These are phyloP conservation scores for Clarias magur DNA, from an alignment of 2,113 vertebrate species.

Conservation along the genomic window DNA sequence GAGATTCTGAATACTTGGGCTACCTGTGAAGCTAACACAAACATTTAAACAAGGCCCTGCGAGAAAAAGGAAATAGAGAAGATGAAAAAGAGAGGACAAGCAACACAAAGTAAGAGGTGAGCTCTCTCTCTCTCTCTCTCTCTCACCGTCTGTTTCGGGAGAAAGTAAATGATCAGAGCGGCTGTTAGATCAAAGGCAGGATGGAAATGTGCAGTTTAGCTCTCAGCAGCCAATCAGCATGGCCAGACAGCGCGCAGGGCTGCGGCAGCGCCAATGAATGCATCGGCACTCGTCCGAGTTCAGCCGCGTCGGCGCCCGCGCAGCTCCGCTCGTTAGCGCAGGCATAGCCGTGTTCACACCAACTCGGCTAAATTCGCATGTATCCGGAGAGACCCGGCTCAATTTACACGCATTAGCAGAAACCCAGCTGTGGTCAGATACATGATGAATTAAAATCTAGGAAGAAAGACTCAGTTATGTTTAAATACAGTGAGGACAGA, in stretches of 20 bases:
- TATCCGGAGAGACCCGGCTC: neutral
- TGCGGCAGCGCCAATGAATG: neutral
- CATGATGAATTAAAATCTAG: neutral
- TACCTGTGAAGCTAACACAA: slow-evolving; percentile 15
- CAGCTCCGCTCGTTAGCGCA: slow-evolving; percentile 1
- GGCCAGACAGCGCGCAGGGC: slow-evolving; percentile 31
- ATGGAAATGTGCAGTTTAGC: slow-evolving; percentile 43
- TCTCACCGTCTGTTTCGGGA: slow-evolving; percentile 15
- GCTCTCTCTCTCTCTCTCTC: slow-evolving; percentile 37
- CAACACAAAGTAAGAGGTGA: neutral
- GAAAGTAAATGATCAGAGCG: slow-evolving; percentile 44
- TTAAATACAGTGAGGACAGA: neutral
- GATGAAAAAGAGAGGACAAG: neutral
- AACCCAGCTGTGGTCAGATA: neutral
- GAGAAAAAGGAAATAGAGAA: slow-evolving; percentile 23
- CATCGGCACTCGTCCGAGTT: neutral
- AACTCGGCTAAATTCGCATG: neutral
- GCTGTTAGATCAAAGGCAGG: slow-evolving; percentile 44
- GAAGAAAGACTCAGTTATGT: neutral
- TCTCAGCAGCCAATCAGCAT: slow-evolving; percentile 39
- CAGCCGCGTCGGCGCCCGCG: neutral
- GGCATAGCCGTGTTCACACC: neutral
- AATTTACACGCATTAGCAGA: neutral
- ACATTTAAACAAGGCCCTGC: slow-evolving; percentile 37
- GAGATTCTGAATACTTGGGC: neutral